Base-by-base conservation (phyloP, 2,797 vertebrate genomes). In the Spondyliosoma cantharus region DNA sequence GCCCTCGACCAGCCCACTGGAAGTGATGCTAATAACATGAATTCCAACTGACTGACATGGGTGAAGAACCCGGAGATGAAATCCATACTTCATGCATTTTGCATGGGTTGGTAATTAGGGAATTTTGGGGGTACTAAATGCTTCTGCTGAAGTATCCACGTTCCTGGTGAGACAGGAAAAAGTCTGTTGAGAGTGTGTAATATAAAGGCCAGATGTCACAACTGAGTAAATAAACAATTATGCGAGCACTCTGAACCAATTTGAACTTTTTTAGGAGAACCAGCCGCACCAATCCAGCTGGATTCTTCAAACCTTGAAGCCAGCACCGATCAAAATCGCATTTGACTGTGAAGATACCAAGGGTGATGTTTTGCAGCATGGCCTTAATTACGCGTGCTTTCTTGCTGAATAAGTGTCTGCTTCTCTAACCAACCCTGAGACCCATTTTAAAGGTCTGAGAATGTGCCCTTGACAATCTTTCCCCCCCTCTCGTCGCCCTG, bases 11-110 rank as follows among this genome's bases (percentile, higher is more conserved):
- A 46, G 86, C 90, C 71, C 80, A 61, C 71, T 92, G 89, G 82
- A 93, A 92, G 86, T 75, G 80, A 92, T 92, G 91, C 88, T 91
- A 93, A 93, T 92, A 93, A 89, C 86, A 86, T 86, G 84, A 91
- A 89, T 86, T 86, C 78, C 75, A 89, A 89, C 79, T 88, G 86
- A 87, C 84, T 90, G 90, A 91, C 91, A 91, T 82, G 90, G 87
- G 72, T 88, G 86, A 92, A 79, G 86, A 91, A 86, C 84, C 89
- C 78, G 81, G 87, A 92, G 88, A 93, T 93, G 89, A 94, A 94
- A 94, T 94, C 93, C 88, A 94, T 94, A 93, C 91, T 93, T 94
- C 91, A 95, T 94, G 90, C 88, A 93, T 93, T 93, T 94, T 93
- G 83, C 91, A 94, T 94, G 87, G 84, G 46, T 61, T 78, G 70